Conservation (phyloP, 2,113 vertebrate species). For the Trichechus manatus region DNA sequence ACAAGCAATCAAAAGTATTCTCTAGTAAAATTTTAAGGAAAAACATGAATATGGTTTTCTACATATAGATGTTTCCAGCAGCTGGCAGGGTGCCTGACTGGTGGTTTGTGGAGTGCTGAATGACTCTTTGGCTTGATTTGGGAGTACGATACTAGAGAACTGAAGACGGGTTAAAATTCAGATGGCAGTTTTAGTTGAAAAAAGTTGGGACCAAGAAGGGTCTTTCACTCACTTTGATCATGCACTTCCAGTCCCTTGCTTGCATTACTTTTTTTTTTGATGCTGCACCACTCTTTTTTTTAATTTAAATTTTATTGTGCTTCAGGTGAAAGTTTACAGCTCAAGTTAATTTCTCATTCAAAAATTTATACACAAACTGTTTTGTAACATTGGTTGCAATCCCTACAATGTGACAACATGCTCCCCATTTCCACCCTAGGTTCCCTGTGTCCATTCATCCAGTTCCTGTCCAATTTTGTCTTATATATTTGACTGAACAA, state of each 20-base stretch:
- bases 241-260: neutral
- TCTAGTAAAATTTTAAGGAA: neutral
- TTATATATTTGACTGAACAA: too few relatives aligned
- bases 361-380: too few relatives aligned
- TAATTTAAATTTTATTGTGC: too few relatives aligned
- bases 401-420: too few relatives aligned
- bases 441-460: too few relatives aligned
- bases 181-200: neutral
- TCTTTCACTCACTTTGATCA: neutral
- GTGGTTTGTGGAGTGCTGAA: neutral
- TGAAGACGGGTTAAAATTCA: neutral
- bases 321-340: too few relatives aligned
- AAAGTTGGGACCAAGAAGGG: neutral
- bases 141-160: neutral
- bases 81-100: neutral
- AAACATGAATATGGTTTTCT: neutral
- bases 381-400: too few relatives aligned
- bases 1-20: neutral
- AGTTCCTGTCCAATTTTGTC: too few relatives aligned
- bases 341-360: too few relatives aligned
- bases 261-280: neutral
- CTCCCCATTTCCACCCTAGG: too few relatives aligned
- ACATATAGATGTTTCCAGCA: neutral
- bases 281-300: neutral
- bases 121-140: neutral